A percentile compares a stretch with the other conserved stretches of the same genome.
phyloP scores from a whole-genome alignment of 1,140 invertebrate species.

The Aplysia californica region DNA sequence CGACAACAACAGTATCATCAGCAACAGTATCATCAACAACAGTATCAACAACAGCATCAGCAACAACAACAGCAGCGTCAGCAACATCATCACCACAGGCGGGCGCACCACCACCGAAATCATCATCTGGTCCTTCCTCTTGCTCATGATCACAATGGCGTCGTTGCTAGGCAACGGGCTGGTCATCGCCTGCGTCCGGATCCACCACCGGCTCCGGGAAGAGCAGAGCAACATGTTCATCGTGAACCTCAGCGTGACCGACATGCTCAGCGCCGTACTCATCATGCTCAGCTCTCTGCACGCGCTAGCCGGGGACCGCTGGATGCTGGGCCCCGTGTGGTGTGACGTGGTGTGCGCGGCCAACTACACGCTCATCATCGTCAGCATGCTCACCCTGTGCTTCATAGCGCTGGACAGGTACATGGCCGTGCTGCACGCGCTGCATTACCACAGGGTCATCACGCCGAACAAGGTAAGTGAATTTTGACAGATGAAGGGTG shows the following conservation, averaged over 20 bases:
- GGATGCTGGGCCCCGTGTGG: slow-evolving; percentile 39
- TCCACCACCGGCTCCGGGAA: slow-evolving; percentile 40
- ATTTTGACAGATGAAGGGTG: too few species aligned
- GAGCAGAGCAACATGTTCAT: slow-evolving; percentile 58
- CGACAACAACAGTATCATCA: not conserved
- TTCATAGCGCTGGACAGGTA: slow-evolving; percentile 63
- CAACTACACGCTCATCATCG: slow-evolving; percentile 66
- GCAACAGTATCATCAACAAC: not conserved
- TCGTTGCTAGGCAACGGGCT: slow-evolving; percentile 53
- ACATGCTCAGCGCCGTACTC: slow-evolving; percentile 51
- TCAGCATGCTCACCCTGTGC: slow-evolving; percentile 65
- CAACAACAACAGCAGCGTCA: not conserved
- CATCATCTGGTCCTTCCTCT: slow-evolving; percentile 27
- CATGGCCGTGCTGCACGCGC: slow-evolving; percentile 54
- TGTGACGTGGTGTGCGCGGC: slow-evolving; percentile 57
- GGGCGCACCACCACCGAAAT: slow-evolving; percentile 7
- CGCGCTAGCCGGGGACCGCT: slow-evolving; percentile 43
- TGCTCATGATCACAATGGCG: slow-evolving; percentile 44
- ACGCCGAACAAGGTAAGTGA: slow-evolving; percentile 31
- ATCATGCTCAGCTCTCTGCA: slow-evolving; percentile 58
- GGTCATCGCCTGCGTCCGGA: slow-evolving; percentile 50
- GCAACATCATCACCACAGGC: not conserved
- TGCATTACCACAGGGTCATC: slow-evolving; percentile 49
- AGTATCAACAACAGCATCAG: not conserved
- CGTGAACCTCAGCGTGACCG: slow-evolving; percentile 61